Base-by-base conservation (phyloP, 2,113 vertebrate species). In the Antigone vipio region DNA sequence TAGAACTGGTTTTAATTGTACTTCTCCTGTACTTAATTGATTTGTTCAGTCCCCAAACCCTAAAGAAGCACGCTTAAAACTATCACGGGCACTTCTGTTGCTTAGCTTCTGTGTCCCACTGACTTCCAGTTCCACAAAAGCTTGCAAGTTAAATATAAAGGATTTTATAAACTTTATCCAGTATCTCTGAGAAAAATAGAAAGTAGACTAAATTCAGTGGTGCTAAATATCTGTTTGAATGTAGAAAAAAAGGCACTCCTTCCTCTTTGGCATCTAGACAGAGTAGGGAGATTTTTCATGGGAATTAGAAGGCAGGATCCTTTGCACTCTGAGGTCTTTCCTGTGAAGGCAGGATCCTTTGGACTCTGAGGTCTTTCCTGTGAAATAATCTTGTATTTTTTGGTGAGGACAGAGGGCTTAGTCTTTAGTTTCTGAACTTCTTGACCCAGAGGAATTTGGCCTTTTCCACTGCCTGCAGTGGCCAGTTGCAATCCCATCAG, bases 371-470 rank as follows among this genome's bases (percentile, higher is more conserved):
- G 22, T 68, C 24, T 77, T 91, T 92, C 35, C 27, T 74, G 23
- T 86, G 80, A 75, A 84, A 72, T 71, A 3, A 49, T 78, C 26
- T 45, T 71, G 38, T 12, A 3, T 26, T 68, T 81, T 77, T 55
- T 53, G 17, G 27, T 42, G 63, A 85, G 72, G 71, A 93, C 81
- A 77, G 83, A 92, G 50, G 26, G 11, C 38, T 80, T 29, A 71
- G 72, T 85, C 66, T 91, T 92, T 62, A 12, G 80, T 68, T 85
- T 40, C 30, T 75, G 80, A 64, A 64, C 84, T 71, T 72, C 47
- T 67, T 94, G 93, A 91, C 91, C 80, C 58, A 21, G 66, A 87
- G 84, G 77, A 85, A 71, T 88, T 91, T 78, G 86, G 42, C 63
- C 53, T 85, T 55, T 83, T 50, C 69, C 2, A 3, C 8, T 93